A percentile compares a stretch with the other conserved stretches of the same genome.
Conservation (phyloP, 1,140 invertebrate genomes). For the Cryptotermes secundus region DNA sequence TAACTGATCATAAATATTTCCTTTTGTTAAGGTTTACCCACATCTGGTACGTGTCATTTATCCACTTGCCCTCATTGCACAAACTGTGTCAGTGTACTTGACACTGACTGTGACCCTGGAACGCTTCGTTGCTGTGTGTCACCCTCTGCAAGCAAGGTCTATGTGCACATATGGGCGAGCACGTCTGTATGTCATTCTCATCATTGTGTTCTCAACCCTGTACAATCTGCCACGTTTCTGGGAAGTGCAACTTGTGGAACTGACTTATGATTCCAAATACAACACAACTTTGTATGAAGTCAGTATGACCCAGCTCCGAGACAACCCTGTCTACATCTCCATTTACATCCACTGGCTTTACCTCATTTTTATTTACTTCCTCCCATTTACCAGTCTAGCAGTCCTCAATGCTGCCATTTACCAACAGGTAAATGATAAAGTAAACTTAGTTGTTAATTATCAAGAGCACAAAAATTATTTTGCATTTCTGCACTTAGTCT, state of each 20-base stretch:
- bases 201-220: constrained; percentile 75
- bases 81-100: constrained; percentile 92
- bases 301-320: constrained; percentile 65
- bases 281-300: constrained; percentile 71
- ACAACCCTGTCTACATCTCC: constrained; percentile 72
- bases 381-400: constrained; percentile 82
- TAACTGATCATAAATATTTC: no score
- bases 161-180: constrained; percentile 90
- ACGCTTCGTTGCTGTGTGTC: constrained; percentile 94
- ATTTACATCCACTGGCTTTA: constrained; percentile 93
- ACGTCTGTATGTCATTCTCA: constrained; percentile 78
- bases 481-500: no score
- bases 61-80: constrained; percentile 83
- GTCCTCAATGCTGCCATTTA: constrained; percentile 90
- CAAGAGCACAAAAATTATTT: no score
- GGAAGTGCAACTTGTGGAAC: constrained; percentile 24
- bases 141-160: constrained; percentile 82
- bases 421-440: constrained; percentile 56
- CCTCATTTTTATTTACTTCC: constrained; percentile 86
- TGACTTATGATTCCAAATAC: constrained; percentile 46
- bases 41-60: constrained; percentile 80
- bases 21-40: constrained; percentile 61
- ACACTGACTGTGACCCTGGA: constrained; percentile 95
- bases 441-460: no score
- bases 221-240: constrained; percentile 81